phyloP scores from a whole-genome alignment of 2,113 vertebrate genomes.

The Dicentrarchus labrax region DNA sequence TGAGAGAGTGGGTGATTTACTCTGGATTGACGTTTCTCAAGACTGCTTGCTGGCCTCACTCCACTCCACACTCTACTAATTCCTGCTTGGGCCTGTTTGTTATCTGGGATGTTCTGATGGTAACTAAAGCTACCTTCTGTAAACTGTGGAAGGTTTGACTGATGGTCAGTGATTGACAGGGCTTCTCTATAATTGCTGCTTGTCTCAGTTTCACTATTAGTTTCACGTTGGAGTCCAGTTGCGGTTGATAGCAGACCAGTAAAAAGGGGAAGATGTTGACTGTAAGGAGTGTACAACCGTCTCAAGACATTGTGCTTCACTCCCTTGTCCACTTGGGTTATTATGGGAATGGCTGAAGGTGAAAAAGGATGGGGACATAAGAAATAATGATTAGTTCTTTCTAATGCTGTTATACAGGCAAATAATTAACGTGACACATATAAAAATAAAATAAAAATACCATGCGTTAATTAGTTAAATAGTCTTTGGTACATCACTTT shows the following conservation, averaged over 20 bases:
- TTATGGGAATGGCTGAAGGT: slow-evolving; percentile 23
- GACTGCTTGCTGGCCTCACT: background rate
- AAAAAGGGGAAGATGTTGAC: background rate
- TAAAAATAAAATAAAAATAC: too few relatives aligned
- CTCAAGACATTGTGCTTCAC: background rate
- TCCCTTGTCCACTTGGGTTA: slow-evolving; percentile 7
- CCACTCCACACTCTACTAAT: slow-evolving; percentile 3
- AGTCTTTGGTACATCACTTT: background rate
- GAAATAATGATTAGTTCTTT: background rate
- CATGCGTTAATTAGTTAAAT: too few relatives aligned
- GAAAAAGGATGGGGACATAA: background rate
- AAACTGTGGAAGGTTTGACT: background rate
- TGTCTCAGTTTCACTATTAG: background rate
- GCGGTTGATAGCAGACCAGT: background rate
- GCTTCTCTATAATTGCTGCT: background rate
- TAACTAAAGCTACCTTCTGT: slow-evolving; percentile 3
- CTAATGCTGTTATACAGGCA: background rate
- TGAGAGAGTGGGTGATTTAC: background rate
- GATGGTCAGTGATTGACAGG: slow-evolving; percentile 4
- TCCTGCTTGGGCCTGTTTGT: background rate
- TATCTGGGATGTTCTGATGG: background rate
- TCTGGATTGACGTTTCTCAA: background rate
- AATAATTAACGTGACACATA: background rate
- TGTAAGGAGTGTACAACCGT: background rate
- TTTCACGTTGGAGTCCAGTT: slow-evolving; percentile 16